Evolutionary conservation across 2,113 vertebrate species (phyloP), one percentile per base, ranked within the genome.

Genomic region (Eurystomus gularis): DNA sequence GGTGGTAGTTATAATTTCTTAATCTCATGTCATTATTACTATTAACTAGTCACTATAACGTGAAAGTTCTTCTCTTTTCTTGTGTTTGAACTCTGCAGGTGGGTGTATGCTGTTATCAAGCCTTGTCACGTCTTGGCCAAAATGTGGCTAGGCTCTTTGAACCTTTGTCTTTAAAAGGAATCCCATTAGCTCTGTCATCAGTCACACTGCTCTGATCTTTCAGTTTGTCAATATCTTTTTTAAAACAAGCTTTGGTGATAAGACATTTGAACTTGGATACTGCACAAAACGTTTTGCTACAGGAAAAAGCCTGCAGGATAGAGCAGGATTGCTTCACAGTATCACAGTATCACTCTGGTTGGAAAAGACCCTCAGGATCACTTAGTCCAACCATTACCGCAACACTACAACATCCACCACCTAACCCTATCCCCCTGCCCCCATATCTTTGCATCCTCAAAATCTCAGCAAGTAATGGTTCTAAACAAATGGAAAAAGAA

Each of bases 221-320:
- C 71, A 55, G 90, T 61, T 68, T 90, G 92, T 83, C 93, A 92
- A 90, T 92, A 96, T n/a, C 82, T 84, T 86, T 94, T 64, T 86
- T 76, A 78, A 88, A 93, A 81, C 61, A 88, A 94, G 90, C 60
- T 90, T 76, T 48, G 70, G 39, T 13, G 48, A n/a, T 19, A 33
- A 94, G 76, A 29, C 83, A 68, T 86, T 92, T 94, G 81, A 95
- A 94, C 72, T 68, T 7, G 31, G 71, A 75, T 57, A 42, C 33
- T 68, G 64, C 76, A 65, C 55, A 71, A 35, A 66, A 75, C 35
- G 68, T 81, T 94, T 52, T 0, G 0, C n/a, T 19, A 51, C 15
- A 81, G 25, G 46, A 17, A 65, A 86, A 80, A 77, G 20, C 18
- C 23, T 69, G 51, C 9, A 86, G 40, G 54, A 78, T 61, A 51